Conservation (phyloP, 2,797 vertebrate genomes). For the Coluber constrictor region DNA sequence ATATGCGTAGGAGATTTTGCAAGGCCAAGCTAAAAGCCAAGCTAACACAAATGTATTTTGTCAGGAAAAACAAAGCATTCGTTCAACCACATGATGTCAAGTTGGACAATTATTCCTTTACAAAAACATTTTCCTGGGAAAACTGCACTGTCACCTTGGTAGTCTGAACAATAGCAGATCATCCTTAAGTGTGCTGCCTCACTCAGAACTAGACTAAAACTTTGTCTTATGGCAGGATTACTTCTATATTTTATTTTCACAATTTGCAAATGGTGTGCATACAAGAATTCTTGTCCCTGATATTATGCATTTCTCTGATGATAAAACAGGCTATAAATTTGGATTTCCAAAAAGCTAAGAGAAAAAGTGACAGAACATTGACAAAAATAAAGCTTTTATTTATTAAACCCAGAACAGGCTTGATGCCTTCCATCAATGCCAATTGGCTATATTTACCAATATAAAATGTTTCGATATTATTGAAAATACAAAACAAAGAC, state of each 20-base stretch:
- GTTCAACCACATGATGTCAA: background rate
- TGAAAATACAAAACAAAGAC: background rate
- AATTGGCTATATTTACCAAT: background rate
- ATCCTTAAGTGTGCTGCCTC: background rate
- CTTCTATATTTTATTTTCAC: background rate
- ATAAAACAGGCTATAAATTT: background rate
- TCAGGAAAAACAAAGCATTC: background rate
- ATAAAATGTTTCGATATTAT: background rate
- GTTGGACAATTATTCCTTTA: background rate
- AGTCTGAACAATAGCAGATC: background rate
- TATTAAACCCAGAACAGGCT: background rate
- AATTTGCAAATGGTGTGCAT: background rate
- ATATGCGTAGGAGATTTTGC: background rate
- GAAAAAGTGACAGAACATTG: background rate
- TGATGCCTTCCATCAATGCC: background rate
- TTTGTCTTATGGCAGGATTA: background rate
- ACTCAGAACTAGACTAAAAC: background rate
- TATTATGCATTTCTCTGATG: background rate
- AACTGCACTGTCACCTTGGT: background rate
- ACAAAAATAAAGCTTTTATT: background rate
- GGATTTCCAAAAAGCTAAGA: background rate
- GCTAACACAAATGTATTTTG: background rate
- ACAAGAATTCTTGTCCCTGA: background rate
- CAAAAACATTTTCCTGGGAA: background rate
- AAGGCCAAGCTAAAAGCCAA: background rate